These are phyloP conservation scores for Atrichornis clamosus DNA, from an alignment of 2,113 vertebrate genomes.

Conservation along the genomic window DNA sequence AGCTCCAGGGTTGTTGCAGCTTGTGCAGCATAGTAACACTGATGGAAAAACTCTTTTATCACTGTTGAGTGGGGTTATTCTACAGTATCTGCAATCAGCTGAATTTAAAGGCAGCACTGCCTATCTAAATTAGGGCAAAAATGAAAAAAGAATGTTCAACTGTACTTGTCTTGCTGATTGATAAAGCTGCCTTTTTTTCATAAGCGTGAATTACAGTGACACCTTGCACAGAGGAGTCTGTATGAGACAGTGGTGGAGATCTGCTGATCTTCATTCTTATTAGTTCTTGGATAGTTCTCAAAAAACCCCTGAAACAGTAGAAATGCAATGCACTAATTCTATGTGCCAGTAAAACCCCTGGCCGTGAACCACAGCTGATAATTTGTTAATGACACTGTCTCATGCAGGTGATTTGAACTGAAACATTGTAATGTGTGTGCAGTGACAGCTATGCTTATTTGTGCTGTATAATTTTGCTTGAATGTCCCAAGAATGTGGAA, in stretches of 20 bases:
- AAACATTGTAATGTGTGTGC: not conserved
- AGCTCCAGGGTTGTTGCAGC: not conserved
- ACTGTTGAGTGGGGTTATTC: not conserved
- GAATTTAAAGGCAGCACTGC: not conserved
- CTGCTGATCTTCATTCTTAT: conserved; percentile 80
- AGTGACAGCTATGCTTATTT: not conserved
- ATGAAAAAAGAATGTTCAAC: not conserved
- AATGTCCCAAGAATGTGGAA: not conserved
- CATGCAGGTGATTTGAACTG: not conserved
- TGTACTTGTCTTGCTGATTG: conserved; percentile 50
- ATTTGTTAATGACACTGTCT: not conserved
- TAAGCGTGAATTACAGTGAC: conserved; percentile 80
- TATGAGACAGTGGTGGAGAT: conserved; percentile 77
- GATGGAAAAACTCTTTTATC: not conserved
- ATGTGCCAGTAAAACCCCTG: not conserved
- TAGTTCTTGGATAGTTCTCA: conserved; percentile 73
- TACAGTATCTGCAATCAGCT: not conserved
- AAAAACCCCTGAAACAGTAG: conserved; percentile 69
- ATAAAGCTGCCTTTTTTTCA: conserved; percentile 66
- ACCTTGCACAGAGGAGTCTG: conserved; percentile 76
- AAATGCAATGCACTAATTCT: not conserved
- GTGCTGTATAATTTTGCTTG: not conserved
- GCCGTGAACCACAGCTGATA: not conserved
- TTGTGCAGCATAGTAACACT: not conserved
- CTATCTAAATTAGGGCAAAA: not conserved